A percentile compares a stretch with the other conserved stretches of the same genome.
Evolutionary conservation across 2,797 vertebrate genomes (phyloP).

Genomic region (Spinus pinus): DNA sequence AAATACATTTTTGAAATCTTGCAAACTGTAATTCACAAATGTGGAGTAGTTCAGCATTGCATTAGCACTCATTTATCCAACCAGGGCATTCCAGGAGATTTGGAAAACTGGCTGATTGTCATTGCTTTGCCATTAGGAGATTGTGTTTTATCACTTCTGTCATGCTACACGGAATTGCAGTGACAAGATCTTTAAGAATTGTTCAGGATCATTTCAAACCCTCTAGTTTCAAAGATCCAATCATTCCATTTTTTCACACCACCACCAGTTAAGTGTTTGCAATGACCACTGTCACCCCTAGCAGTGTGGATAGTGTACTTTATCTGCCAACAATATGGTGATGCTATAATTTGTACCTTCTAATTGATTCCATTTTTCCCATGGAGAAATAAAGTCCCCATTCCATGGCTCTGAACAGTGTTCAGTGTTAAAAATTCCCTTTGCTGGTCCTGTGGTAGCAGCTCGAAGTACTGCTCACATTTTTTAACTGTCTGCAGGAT

Average conservation of each 20-base stretch:
- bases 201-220: slow-evolving; percentile 1
- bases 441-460: neutral
- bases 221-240: slow-evolving; percentile 1
- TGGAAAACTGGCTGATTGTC: neutral
- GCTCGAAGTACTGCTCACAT: neutral
- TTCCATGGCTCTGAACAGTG: neutral
- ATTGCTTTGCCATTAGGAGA: neutral
- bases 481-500: neutral
- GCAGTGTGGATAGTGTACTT: neutral
- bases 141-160: neutral
- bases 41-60: slow-evolving; percentile 50
- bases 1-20: slow-evolving; percentile 70
- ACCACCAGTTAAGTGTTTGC: neutral
- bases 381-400: neutral
- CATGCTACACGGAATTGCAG: slow-evolving; percentile 16
- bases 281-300: neutral
- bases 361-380: neutral
- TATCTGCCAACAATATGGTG: slow-evolving; percentile 8
- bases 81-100: slow-evolving; percentile 65
- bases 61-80: slow-evolving; percentile 63
- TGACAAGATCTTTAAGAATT: neutral
- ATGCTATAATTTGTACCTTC: neutral
- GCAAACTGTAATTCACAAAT: slow-evolving; percentile 66
- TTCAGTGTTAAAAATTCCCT: neutral
- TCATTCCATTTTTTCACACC: neutral